A percentile compares a stretch with the other conserved stretches of the same genome.
Conservation (phyloP, 2,797 vertebrate genomes). For the Ceryle rudis region DNA sequence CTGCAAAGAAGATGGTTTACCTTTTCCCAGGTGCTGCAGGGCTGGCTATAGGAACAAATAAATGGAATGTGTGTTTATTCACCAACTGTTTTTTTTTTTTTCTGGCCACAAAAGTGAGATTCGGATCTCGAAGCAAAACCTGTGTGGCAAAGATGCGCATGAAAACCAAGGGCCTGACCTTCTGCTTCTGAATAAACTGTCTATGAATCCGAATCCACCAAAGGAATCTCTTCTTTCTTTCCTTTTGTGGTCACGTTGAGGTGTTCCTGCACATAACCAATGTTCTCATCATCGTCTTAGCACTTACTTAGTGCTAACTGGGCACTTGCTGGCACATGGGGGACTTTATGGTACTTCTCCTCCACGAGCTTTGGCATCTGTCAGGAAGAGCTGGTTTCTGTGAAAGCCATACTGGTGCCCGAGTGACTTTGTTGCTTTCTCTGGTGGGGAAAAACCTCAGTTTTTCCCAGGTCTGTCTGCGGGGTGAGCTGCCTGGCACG, state of each 20-base stretch:
- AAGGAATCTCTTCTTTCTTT: not conserved
- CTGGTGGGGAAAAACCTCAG: not conserved
- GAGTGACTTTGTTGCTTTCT: not conserved
- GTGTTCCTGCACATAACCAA: not conserved
- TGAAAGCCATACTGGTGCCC: not conserved
- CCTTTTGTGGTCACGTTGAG: not conserved
- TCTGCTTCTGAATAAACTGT: not conserved
- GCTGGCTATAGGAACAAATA: not conserved
- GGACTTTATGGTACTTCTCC: not conserved
- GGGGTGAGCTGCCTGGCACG: not conserved
- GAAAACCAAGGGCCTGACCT: not conserved
- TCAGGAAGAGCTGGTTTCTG: not conserved
- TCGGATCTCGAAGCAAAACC: not conserved
- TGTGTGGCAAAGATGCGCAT: not conserved
- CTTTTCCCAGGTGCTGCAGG: not conserved
- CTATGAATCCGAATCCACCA: not conserved
- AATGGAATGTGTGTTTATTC: not conserved
- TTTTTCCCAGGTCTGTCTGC: not conserved
- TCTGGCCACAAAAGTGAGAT: not conserved
- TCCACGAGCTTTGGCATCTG: accelerated
- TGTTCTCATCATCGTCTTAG: not conserved
- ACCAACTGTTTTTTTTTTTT: no score
- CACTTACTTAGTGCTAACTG: not conserved
- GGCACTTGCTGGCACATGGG: not conserved
- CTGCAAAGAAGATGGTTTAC: not conserved